Evolutionary conservation across 2,113 vertebrate genomes (phyloP).

Genomic region (Pseudopipra pipra): DNA sequence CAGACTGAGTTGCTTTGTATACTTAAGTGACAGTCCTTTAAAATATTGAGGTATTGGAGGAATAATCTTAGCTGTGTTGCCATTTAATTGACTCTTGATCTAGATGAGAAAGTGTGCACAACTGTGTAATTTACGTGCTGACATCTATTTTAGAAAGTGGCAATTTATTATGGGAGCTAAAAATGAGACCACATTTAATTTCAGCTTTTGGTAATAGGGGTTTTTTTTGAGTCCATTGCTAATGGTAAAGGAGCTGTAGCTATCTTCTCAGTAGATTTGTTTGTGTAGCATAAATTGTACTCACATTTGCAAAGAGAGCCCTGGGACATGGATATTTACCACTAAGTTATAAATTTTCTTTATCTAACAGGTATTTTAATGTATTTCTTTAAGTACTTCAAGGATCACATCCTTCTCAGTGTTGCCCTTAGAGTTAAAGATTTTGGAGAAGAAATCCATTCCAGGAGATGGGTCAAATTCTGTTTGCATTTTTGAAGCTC

Average conservation of each 20-base stretch:
- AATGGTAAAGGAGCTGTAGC: not conserved
- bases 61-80: not conserved
- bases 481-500: not conserved
- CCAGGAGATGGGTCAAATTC: not conserved
- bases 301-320: not conserved
- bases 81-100: conserved; percentile 2
- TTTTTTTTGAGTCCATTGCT: not conserved
- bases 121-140: not conserved
- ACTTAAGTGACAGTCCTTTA: not conserved
- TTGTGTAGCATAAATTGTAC: not conserved
- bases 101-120: not conserved
- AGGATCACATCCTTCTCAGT: conserved; percentile 40
- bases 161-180: not conserved
- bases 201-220: not conserved
- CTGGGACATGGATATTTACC: conserved; percentile 21
- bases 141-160: not conserved
- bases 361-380: not conserved
- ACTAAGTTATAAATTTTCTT: conserved; percentile 19
- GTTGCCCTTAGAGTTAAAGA: not conserved
- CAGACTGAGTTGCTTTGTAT: not conserved
- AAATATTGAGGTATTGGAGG: not conserved
- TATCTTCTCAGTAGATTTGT: not conserved
- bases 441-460: not conserved
- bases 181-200: conserved; percentile 3
- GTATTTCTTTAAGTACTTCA: conserved; percentile 16